These are phyloP conservation scores for Meiosimyza decipiens DNA, from an alignment of 2,888 invertebrate species.

Conservation along the genomic window DNA sequence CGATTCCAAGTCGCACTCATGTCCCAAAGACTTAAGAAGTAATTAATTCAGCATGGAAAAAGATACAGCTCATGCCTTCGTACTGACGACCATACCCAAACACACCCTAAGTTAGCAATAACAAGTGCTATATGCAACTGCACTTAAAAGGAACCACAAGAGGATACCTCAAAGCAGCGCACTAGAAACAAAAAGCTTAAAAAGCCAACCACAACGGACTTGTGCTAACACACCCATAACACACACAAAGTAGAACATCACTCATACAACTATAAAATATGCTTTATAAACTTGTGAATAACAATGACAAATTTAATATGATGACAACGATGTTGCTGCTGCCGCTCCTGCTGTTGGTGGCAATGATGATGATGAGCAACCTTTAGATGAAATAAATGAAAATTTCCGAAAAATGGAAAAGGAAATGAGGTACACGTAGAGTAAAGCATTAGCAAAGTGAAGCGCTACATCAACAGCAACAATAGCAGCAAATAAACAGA, in stretches of 20 bases:
- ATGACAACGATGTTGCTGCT: background rate
- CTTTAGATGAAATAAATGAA: constrained; percentile 8
- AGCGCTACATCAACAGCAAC: background rate
- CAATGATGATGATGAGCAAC: background rate
- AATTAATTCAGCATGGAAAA: too few species aligned
- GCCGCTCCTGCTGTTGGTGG: background rate
- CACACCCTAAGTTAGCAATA: too few species aligned
- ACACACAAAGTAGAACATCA: background rate
- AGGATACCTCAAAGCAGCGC: too few species aligned
- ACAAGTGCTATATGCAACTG: too few species aligned
- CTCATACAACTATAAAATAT: background rate
- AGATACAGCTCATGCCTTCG: too few species aligned
- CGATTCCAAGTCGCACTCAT: too few species aligned
- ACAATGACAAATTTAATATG: constrained; percentile 29
- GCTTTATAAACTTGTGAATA: background rate
- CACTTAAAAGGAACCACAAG: too few species aligned
- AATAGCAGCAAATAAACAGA: background rate
- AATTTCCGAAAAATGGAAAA: background rate
- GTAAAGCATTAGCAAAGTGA: background rate
- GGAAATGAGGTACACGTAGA: background rate
- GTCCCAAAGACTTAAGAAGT: too few species aligned
- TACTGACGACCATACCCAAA: too few species aligned
- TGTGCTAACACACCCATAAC: background rate
- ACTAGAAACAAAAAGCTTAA: background rate
- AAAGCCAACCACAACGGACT: background rate